Conservation (phyloP, 1,140 invertebrate genomes). For the Tribolium castaneum region DNA sequence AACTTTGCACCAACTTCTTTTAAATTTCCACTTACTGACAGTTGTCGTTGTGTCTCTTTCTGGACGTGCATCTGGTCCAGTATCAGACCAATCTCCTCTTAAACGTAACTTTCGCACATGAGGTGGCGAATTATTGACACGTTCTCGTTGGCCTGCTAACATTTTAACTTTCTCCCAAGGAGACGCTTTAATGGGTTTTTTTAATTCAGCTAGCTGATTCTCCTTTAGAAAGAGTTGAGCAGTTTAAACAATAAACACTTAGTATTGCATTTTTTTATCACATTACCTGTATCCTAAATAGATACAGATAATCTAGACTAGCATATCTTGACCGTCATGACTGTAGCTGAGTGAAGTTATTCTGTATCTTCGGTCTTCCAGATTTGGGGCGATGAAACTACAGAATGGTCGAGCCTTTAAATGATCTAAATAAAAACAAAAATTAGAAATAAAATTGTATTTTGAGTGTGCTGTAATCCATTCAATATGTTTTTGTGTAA, state of each 20-base stretch:
- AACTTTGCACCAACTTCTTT: background rate
- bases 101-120: constrained; percentile 76
- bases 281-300: constrained; percentile 78
- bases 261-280: background rate
- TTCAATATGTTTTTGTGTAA: too few relatives aligned
- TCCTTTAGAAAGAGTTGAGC: constrained; percentile 43
- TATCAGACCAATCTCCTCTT: constrained; percentile 92
- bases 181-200: constrained; percentile 49
- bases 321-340: constrained; percentile 78
- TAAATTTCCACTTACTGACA: constrained; percentile 53
- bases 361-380: constrained; percentile 75
- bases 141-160: constrained; percentile 52
- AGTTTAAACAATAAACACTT: background rate
- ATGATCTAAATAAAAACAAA: constrained; percentile 48
- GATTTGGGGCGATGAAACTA: constrained; percentile 77
- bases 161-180: constrained; percentile 56
- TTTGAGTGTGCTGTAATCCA: too few relatives aligned
- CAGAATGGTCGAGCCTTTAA: constrained; percentile 63
- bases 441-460: background rate
- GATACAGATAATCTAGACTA: constrained; percentile 89
- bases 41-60: constrained; percentile 68
- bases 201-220: constrained; percentile 43
- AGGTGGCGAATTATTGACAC: constrained; percentile 62
- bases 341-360: constrained; percentile 87
- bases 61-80: constrained; percentile 83